These are phyloP conservation scores for Grapholita molesta DNA, from an alignment of 1,140 invertebrate species.

Conservation along the genomic window DNA sequence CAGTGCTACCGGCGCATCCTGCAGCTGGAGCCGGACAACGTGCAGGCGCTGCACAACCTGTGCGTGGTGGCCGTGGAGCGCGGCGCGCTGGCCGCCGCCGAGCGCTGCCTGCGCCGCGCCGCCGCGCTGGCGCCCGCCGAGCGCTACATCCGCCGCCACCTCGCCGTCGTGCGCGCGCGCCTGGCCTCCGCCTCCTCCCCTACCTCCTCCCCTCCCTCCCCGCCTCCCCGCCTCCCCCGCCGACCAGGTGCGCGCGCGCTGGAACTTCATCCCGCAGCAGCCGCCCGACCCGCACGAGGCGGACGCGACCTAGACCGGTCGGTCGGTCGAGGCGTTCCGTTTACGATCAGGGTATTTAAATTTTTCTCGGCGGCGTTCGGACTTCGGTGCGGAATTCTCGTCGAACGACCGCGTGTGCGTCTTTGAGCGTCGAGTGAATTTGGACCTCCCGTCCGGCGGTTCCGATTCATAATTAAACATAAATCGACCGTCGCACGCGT, in stretches of 20 bases:
- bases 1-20: constrained; percentile 95
- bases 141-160: constrained; percentile 93
- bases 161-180: constrained; percentile 89
- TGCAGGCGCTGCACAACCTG: constrained; percentile 96
- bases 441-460: too few relatives aligned
- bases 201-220: constrained; percentile 4
- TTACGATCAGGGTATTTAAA: constrained; percentile 34
- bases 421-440: too few relatives aligned
- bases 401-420: too few relatives aligned
- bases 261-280: constrained; percentile 72
- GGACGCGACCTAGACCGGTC: constrained; percentile 51
- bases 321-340: background rate
- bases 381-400: too few relatives aligned
- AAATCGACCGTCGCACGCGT: too few relatives aligned
- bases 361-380: too few relatives aligned
- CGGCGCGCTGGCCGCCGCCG: constrained; percentile 89
- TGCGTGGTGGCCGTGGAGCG: constrained; percentile 97
- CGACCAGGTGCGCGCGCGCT: constrained; percentile 54
- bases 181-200: constrained; percentile 29
- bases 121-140: constrained; percentile 90
- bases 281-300: constrained; percentile 65
- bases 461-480: too few relatives aligned
- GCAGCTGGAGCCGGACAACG: constrained; percentile 92
- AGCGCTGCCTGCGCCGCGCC: constrained; percentile 89
- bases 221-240: constrained; percentile 22